A percentile compares a stretch with the other conserved stretches of the same genome.
Conservation (phyloP, 2,888 invertebrate genomes). For the Troglohyphantes excavatus region DNA sequence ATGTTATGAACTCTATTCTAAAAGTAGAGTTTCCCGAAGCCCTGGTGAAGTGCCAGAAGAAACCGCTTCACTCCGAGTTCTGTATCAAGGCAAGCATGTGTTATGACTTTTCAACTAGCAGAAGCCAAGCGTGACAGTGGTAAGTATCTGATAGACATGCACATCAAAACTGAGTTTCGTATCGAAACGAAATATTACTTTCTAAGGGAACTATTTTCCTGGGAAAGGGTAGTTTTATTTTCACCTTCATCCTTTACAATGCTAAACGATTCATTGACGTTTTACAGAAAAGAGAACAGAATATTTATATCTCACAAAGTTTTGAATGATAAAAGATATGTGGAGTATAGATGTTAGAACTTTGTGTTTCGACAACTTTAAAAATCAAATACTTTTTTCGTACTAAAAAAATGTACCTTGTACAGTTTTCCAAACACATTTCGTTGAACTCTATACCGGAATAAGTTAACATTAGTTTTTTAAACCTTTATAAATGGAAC, state of each 20-base stretch:
- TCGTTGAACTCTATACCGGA: too few relatives aligned
- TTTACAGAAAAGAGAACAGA: slow-evolving; percentile 7
- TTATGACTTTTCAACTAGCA: too few relatives aligned
- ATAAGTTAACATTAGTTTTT: too few relatives aligned
- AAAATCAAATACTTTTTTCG: too few relatives aligned
- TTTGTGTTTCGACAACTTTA: too few relatives aligned
- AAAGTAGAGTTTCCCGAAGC: too few relatives aligned
- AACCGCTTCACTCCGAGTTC: neutral
- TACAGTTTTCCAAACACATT: too few relatives aligned
- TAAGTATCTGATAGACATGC: neutral
- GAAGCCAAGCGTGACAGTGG: neutral
- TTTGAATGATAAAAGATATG: slow-evolving; percentile 11
- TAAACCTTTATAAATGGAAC: too few relatives aligned
- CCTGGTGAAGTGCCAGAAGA: slow-evolving; percentile 2
- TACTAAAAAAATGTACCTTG: too few relatives aligned
- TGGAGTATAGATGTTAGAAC: slow-evolving; percentile 38
- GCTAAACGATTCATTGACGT: slow-evolving; percentile 51
- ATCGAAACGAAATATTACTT: neutral
- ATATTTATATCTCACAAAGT: slow-evolving; percentile 35
- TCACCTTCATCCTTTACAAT: slow-evolving; percentile 22
- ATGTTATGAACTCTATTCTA: too few relatives aligned
- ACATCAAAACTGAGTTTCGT: neutral
- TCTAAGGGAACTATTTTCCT: neutral
- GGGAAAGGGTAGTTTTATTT: neutral
- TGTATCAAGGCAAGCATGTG: neutral